Percentiles rank a stretch among this genome's conserved stretches.
phyloP scores from a whole-genome alignment of 2,113 vertebrate species.

The Macrotis lagotis region DNA sequence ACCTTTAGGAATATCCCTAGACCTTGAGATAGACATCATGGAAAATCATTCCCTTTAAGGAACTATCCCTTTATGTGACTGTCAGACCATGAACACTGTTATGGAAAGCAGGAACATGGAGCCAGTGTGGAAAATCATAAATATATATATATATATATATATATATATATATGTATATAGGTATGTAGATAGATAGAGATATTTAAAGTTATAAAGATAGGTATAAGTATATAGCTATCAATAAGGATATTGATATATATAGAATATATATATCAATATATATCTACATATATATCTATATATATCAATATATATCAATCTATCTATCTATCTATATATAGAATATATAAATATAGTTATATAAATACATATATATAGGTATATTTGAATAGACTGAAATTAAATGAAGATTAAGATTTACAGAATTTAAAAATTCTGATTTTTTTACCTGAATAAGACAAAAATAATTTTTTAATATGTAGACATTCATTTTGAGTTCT shows the following conservation, averaged over 20 bases:
- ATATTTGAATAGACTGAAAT: background rate
- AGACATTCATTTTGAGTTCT: background rate
- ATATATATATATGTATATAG: no score
- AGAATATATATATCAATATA: no score
- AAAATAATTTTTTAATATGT: background rate
- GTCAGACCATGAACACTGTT: background rate
- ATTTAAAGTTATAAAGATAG: no score
- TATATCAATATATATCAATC: no score
- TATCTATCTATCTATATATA: no score
- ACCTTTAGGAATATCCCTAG: background rate
- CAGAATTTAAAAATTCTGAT: constrained; percentile 2
- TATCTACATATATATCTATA: no score
- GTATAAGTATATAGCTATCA: no score
- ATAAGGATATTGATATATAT: no score
- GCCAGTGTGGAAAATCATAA: background rate
- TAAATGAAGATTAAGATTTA: background rate
- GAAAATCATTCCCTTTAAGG: constrained; percentile 10
- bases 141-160: no score
- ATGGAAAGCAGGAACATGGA: background rate
- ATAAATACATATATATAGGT: no score
- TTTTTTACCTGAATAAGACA: background rate
- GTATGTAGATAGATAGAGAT: no score
- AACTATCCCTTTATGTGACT: background rate
- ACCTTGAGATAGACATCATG: background rate
- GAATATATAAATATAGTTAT: no score